Conservation (phyloP, 1,140 invertebrate species). For the Mya arenaria region DNA sequence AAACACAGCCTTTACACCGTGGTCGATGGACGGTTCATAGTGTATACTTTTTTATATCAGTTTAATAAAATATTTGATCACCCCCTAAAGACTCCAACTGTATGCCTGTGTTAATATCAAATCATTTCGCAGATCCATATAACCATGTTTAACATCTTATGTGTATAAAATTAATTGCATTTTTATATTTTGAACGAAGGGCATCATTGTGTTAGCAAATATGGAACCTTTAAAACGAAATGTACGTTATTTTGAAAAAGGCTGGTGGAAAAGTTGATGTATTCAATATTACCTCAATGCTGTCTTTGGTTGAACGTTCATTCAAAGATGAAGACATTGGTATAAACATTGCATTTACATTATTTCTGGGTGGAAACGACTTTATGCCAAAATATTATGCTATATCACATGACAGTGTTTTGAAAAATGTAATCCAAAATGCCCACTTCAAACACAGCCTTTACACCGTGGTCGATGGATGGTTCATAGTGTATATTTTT, state of each 20-base stretch:
- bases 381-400: conserved; percentile 42
- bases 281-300: conserved; percentile 41
- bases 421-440: conserved; percentile 1
- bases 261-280: conserved; percentile 1
- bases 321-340: background rate
- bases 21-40: too few relatives aligned
- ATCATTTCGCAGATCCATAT: too few relatives aligned
- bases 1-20: background rate
- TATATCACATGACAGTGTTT: conserved; percentile 8
- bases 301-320: background rate
- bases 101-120: too few relatives aligned
- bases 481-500: too few relatives aligned
- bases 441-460: background rate
- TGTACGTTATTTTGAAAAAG: conserved; percentile 25
- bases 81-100: too few relatives aligned
- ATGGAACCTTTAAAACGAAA: background rate
- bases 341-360: conserved; percentile 12
- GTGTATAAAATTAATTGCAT: too few relatives aligned
- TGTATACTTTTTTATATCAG: too few relatives aligned
- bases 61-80: too few relatives aligned
- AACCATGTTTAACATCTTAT: too few relatives aligned
- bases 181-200: too few relatives aligned
- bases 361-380: conserved; percentile 30
- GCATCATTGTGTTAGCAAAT: background rate
- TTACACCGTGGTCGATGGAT: too few relatives aligned